Evolutionary conservation across 2,888 invertebrate species (phyloP), one percentile per base, ranked within the genome.

Genomic region (Physocephala rufipes): DNA sequence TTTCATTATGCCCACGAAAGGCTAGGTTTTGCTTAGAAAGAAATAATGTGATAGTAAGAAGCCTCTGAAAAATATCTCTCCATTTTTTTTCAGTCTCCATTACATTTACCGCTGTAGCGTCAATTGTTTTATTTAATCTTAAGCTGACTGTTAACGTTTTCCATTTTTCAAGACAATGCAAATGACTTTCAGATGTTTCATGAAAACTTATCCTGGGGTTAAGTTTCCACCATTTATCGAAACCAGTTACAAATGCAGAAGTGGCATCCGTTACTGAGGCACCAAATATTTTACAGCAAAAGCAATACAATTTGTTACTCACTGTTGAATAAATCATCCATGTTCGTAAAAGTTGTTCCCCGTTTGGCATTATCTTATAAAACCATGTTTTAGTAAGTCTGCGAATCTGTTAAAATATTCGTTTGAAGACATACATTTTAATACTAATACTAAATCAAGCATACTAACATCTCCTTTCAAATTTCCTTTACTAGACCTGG

Each of bases 21-120:
- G 53, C 49, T 47, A 65, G 65, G 51, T 65, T 65, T 47, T 65
- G 65, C 36, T 65, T 65, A 24, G 51, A 49, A 26, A 65, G 49
- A 65, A 65, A 49, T 51, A 65, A 30, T n/a, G 45, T 64, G 9
- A 64, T 9, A 9, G 4, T 9, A 4, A 36, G 9, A 36, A 36
- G 36, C 9, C 36, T 36, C 4, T 36, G 9, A 49, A 64, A 47
- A 49, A 64, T 45, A 26, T 15, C 64, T 28, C 45, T 64, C 49
- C 64, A 64, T 49, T 64, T 64, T 36, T 36, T 36, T 36, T 36
- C 36, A 7, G 4, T 36, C 4, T 36, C 36, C 4, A 36, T 4
- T 36, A 7, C 21, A 5, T 64, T 24, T n/a, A 24, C 12, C 24
- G 24, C n/a, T 19, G 24, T 16, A 47, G 47, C n/a, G 49, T 64